Conservation (phyloP, 2,888 invertebrate species). For the Spisula subtruncata region DNA sequence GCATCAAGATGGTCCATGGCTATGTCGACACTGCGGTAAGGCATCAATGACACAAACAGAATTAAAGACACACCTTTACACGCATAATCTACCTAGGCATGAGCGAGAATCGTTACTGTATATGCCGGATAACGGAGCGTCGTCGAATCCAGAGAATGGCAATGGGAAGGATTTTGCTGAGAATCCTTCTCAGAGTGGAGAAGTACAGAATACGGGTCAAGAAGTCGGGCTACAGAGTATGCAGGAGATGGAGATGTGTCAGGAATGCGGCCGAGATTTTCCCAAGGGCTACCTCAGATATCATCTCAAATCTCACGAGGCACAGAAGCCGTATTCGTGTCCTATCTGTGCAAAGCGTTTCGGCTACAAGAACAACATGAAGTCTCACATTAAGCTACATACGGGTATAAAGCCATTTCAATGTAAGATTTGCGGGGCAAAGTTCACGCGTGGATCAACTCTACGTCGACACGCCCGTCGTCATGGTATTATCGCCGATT, state of each 20-base stretch:
- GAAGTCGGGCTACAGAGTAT: constrained; percentile 47
- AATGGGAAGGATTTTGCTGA: constrained; percentile 52
- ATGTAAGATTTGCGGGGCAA: constrained; percentile 83
- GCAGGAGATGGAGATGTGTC: constrained; percentile 81
- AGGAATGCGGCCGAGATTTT: constrained; percentile 81
- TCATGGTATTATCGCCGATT: constrained; percentile 81
- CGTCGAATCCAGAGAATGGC: constrained; percentile 29
- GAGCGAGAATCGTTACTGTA: constrained; percentile 77
- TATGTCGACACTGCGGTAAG: constrained; percentile 80
- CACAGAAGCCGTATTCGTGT: constrained; percentile 84
- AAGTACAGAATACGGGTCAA: constrained; percentile 43
- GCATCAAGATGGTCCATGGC: constrained; percentile 81
- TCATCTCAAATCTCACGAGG: constrained; percentile 83
- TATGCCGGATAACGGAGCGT: constrained; percentile 66
- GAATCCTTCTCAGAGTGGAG: constrained; percentile 55
- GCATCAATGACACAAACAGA: constrained; percentile 74
- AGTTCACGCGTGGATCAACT: constrained; percentile 84
- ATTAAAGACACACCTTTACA: constrained; percentile 77
- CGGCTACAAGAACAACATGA: constrained; percentile 86
- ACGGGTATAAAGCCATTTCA: constrained; percentile 84
- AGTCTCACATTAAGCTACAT: constrained; percentile 85
- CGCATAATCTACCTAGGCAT: constrained; percentile 76
- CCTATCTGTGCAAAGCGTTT: constrained; percentile 84
- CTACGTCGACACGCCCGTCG: constrained; percentile 82
- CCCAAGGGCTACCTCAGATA: constrained; percentile 82